phyloP scores from a whole-genome alignment of 2,888 invertebrate species.

The Drosophila meridionalis region DNA sequence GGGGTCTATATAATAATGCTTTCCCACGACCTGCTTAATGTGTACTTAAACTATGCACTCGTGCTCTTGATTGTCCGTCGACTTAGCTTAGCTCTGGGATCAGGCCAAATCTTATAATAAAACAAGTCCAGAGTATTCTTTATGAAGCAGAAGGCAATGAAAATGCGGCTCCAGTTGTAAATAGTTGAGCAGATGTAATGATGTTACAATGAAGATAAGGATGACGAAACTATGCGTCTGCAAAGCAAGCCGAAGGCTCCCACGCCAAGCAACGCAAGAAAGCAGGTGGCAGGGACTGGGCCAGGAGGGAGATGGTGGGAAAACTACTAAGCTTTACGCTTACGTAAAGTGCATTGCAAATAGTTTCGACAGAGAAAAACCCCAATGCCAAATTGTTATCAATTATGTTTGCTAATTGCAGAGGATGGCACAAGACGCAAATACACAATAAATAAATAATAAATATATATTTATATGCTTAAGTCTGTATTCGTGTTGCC shows the following conservation, averaged over 20 bases:
- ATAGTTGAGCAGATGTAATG: constrained; percentile 2
- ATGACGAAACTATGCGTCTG: constrained; percentile 43
- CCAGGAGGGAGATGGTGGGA: not conserved
- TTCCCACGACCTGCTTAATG: constrained; percentile 27
- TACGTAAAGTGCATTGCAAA: constrained; percentile 54
- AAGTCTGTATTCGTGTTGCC: constrained; percentile 10
- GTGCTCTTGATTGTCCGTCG: not conserved
- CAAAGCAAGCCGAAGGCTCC: constrained; percentile 40
- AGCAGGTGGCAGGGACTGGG: not conserved
- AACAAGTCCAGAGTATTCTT: constrained; percentile 9
- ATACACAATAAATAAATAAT: not conserved
- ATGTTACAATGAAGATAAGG: constrained; percentile 9
- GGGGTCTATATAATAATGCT: not conserved
- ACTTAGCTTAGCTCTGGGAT: constrained; percentile 24
- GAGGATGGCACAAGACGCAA: constrained; percentile 27
- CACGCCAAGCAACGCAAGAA: constrained; percentile 9
- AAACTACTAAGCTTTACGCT: constrained; percentile 23
- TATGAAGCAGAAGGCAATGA: constrained; percentile 12
- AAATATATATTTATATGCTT: not conserved
- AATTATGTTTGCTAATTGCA: constrained; percentile 61
- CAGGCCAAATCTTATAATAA: constrained; percentile 22
- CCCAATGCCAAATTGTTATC: constrained; percentile 31
- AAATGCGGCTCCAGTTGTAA: constrained; percentile 1
- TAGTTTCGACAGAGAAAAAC: constrained; percentile 9
- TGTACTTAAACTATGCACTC: not conserved